Conservation (phyloP, 2,888 invertebrate species). For the Conistra vaccinii region DNA sequence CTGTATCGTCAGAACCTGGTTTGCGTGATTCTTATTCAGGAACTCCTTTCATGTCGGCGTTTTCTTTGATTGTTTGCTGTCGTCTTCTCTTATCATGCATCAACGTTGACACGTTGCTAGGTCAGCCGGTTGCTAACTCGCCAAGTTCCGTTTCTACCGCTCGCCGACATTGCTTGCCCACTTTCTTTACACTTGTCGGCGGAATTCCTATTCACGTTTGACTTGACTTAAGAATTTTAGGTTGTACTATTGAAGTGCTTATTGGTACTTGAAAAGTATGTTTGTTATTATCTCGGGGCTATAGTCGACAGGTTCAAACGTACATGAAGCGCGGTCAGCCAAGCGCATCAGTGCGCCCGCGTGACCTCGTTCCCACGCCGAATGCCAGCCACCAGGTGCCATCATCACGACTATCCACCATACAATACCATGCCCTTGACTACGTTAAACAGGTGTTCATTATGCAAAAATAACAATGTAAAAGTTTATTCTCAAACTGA, state of each 20-base stretch:
- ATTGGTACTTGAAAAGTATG: constrained; percentile 40
- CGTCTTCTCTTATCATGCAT: constrained; percentile 54
- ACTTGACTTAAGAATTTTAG: constrained; percentile 9
- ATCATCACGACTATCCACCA: constrained; percentile 77
- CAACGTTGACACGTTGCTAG: constrained; percentile 61
- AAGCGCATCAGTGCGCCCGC: constrained; percentile 86
- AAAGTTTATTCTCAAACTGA: constrained; percentile 33
- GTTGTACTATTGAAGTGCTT: background rate
- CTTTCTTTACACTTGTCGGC: constrained; percentile 63
- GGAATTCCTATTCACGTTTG: constrained; percentile 44
- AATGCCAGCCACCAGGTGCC: constrained; percentile 72
- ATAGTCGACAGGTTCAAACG: constrained; percentile 62
- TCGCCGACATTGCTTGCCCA: constrained; percentile 49
- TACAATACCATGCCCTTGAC: constrained; percentile 77
- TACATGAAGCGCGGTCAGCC: constrained; percentile 77
- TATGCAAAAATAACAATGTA: constrained; percentile 55
- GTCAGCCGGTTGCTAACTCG: constrained; percentile 62
- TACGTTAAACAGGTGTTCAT: constrained; percentile 63
- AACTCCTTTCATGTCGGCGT: constrained; percentile 2
- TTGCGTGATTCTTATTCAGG: constrained; percentile 12
- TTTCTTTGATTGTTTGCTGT: constrained; percentile 16
- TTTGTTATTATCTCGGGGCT: constrained; percentile 54
- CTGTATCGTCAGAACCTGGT: background rate
- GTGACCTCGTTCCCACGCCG: constrained; percentile 88
- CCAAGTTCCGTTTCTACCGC: constrained; percentile 58